phyloP scores from a whole-genome alignment of 2,113 vertebrate species.

The Halichoerus grypus region DNA sequence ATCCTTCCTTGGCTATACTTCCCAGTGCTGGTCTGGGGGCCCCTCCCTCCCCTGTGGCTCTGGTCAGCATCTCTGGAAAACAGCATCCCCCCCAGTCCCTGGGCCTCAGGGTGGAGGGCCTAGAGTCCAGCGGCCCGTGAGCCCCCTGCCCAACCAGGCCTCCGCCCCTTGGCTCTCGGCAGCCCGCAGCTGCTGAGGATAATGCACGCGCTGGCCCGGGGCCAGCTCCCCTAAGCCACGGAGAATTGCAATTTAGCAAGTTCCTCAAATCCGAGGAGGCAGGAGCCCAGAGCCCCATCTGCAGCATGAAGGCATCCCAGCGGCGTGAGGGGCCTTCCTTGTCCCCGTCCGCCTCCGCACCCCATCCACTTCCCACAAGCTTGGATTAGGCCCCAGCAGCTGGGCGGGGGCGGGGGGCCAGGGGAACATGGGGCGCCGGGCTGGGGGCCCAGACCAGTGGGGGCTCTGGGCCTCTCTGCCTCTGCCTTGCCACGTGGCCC shows the following conservation, averaged over 20 bases:
- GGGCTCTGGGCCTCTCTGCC: background rate
- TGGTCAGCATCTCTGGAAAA: background rate
- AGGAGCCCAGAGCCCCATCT: conserved; percentile 36
- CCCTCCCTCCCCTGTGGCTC: background rate
- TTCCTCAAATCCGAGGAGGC: background rate
- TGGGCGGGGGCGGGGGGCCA: background rate
- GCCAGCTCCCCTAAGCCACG: conserved; percentile 65
- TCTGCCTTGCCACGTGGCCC: background rate
- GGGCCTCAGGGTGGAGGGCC: conserved; percentile 7
- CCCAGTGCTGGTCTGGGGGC: background rate
- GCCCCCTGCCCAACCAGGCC: background rate
- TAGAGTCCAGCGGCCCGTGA: background rate
- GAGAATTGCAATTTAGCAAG: conserved; percentile 70
- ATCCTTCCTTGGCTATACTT: background rate
- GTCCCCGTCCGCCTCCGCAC: background rate
- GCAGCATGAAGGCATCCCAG: background rate
- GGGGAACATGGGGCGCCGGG: background rate
- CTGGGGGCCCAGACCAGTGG: background rate
- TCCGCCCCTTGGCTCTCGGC: conserved; percentile 24
- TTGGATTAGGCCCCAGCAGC: conserved; percentile 63
- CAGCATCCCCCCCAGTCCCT: background rate
- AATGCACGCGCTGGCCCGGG: background rate
- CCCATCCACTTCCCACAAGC: conserved; percentile 67
- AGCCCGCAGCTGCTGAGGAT: conserved; percentile 65
- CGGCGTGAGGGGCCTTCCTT: background rate